phyloP scores from a whole-genome alignment of 2,797 vertebrate genomes.

The Gephyroberyx darwinii region DNA sequence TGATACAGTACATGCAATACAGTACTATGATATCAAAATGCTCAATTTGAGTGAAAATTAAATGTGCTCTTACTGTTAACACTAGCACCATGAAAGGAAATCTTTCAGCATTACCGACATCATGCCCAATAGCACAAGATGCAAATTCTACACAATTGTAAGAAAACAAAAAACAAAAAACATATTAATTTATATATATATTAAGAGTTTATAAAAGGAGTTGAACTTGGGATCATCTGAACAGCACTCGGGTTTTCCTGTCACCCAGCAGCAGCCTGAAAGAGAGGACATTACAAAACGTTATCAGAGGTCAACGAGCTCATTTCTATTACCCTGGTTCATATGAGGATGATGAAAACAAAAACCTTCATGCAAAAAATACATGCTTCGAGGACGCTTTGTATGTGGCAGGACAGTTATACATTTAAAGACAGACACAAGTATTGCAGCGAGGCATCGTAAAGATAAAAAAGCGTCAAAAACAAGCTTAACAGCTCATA shows the following conservation, averaged over 20 bases:
- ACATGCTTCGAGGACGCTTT: neutral
- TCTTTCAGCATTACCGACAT: too few species aligned
- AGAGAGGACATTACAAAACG: slow-evolving; percentile 2
- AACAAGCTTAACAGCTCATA: neutral
- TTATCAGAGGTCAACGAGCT: neutral
- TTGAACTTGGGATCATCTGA: slow-evolving; percentile 40
- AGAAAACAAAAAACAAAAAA: too few species aligned
- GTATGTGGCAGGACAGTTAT: too few species aligned
- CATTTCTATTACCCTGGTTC: too few species aligned
- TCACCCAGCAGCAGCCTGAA: slow-evolving; percentile 69
- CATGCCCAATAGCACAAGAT: too few species aligned
- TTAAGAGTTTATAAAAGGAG: too few species aligned
- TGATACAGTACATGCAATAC: neutral
- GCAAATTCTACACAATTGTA: too few species aligned
- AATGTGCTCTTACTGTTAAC: too few species aligned
- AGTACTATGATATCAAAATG: neutral
- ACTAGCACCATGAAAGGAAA: too few species aligned
- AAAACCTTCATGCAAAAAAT: too few species aligned
- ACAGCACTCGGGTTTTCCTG: slow-evolving; percentile 56
- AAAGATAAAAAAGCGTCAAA: slow-evolving; percentile 20
- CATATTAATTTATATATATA: too few species aligned
- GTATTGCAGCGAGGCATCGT: neutral
- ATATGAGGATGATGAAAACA: neutral
- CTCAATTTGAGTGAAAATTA: too few species aligned
- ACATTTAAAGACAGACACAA: neutral